Conservation (phyloP, 2,113 vertebrate genomes). For the Antigone vipio region DNA sequence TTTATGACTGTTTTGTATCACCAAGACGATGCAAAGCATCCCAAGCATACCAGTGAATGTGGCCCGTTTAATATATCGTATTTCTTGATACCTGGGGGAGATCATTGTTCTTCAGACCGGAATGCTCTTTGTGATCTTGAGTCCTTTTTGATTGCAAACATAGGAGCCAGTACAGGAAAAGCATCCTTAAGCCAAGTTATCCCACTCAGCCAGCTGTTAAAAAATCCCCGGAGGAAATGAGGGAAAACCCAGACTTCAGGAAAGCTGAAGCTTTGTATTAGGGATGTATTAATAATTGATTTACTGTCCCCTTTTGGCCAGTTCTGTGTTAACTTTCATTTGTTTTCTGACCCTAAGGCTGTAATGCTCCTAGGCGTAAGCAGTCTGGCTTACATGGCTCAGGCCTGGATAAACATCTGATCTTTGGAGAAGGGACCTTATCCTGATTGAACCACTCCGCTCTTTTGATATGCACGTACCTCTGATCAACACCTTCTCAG, state of each 20-base stretch:
- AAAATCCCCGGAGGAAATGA: constrained; percentile 52
- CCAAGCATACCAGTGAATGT: background rate
- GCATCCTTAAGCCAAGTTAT: constrained; percentile 51
- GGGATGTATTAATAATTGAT: constrained; percentile 38
- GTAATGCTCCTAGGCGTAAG: background rate
- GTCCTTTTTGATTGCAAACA: constrained; percentile 32
- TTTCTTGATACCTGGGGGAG: constrained; percentile 42
- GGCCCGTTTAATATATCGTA: background rate
- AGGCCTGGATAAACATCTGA: background rate
- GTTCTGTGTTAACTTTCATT: background rate
- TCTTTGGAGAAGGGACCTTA: background rate
- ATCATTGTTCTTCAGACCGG: constrained; percentile 4
- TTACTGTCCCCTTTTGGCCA: constrained; percentile 29
- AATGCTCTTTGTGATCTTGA: background rate
- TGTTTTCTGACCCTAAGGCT: background rate
- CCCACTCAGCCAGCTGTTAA: constrained; percentile 50
- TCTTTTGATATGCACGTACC: background rate
- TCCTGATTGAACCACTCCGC: background rate
- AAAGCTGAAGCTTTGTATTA: constrained; percentile 19
- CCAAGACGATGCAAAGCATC: background rate
- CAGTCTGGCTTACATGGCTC: background rate
- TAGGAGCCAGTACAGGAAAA: constrained; percentile 52
- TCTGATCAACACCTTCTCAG: background rate
- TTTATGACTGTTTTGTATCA: constrained; percentile 4
- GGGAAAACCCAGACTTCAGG: constrained; percentile 34